Evolutionary conservation across 1,140 invertebrate genomes (phyloP), one percentile per base, ranked within the genome.

Genomic region (Drosophila santomea): DNA sequence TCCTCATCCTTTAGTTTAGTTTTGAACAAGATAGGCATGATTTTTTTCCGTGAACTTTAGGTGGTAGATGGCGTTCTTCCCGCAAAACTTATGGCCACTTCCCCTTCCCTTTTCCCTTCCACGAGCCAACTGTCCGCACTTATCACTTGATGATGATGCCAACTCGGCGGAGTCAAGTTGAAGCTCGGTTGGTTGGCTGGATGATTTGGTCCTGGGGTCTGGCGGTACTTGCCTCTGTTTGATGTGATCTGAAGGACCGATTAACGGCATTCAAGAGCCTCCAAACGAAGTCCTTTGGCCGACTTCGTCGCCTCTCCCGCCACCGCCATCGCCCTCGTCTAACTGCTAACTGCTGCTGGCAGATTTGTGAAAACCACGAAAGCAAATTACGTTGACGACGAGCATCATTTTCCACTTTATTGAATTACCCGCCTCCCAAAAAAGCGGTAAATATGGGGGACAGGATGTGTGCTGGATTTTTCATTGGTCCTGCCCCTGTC

Each of bases 361-460:
- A 72, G 80, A 83, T 83, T 83, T 83, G 80, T 61, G 80, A 64
- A 78, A 88, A 78, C 84, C 84, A 89, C 84, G 80, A 88, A 79
- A 89, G 84, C 84, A 88, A 88, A 88, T 88, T 89, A 88, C 80
- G 75, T 73, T 89, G 74, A 85, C 78, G 68, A 85, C 63, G 57
- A 89, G 84, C 84, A 84, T 89, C 84, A 84, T 88, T 88, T 89
- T 88, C 84, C 85, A 84, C 84, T 89, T 88, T 88, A 88, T 88
- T 88, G 84, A 88, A 88, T 88, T 88, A 88, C 77, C 60, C 73
- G 20, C 20, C 64, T 55, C 23, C 3, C 3, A 4, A 44, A 56
- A 82, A 81, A 63, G 17, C 38, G 35, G 48, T 60, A 56, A 38
- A 45, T 61, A 58, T 51, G 20, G 55, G 52, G 41, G 17, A 20